Base-by-base conservation (phyloP, 2,888 invertebrate species). In the Parascotia fuliginaria region DNA sequence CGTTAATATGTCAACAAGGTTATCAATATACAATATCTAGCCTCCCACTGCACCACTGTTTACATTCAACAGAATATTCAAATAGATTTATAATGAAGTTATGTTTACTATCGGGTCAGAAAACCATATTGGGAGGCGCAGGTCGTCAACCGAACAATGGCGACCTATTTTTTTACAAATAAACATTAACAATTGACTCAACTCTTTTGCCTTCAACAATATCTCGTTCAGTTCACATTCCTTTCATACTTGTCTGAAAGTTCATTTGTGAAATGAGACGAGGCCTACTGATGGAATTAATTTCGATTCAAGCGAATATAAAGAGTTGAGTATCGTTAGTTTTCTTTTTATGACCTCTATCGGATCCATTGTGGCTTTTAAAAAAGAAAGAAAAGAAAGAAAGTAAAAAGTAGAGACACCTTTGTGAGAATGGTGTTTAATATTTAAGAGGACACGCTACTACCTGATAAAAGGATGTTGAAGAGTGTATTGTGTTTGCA, bases 1-100 rank as follows among this genome's bases (percentile, higher is more conserved):
- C 88, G 79, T 90, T 85, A 86, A 89, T 80, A 79, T 86, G 87
- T 90, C 89, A 88, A 82, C 87, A 74, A 79, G 81, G 78, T 84
- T 84, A 87, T 90, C 86, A 77, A 85, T 84, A 79, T 67, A 80
- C 73, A 76, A 77, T 79, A 77, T 77, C 67, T 70, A 75, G 68
- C 70, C 74, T 71, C 70, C 72, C 65, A 63, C 66, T 57, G 60
- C 54, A 64, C 70, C 58, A 77, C 73, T 80, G 77, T 80, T 81
- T 79, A 78, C 69, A 65, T 70, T 72, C 55, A 65, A 70, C 60
- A 69, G 62, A 67, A 67, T 67, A 70, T 65, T 68, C 47, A 48
- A 65, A 73, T 36, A 58, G 11, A 52, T 52, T 61, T 62, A 55
- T 63, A 60, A 64, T 64, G 53, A 64, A 58, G 56, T 60, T 53